phyloP scores from a whole-genome alignment of 2,113 vertebrate species.

The Callithrix jacchus region DNA sequence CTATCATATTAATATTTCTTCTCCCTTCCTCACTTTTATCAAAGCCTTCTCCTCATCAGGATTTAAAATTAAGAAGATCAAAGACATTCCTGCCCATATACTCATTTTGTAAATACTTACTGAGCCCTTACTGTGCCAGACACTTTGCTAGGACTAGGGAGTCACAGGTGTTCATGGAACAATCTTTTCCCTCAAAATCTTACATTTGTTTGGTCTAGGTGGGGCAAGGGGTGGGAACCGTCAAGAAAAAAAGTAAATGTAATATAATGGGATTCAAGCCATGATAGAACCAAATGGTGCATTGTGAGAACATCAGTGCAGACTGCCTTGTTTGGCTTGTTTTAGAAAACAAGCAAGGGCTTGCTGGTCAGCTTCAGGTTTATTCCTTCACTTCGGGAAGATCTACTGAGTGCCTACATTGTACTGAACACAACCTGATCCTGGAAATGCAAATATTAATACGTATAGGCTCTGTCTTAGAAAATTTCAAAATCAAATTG shows the following conservation, averaged over 20 bases:
- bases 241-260: not conserved
- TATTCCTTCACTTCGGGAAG: not conserved
- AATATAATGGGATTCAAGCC: fast-evolving
- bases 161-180: no score
- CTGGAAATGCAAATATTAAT: not conserved
- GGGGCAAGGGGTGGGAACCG: fast-evolving
- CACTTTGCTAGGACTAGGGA: not conserved
- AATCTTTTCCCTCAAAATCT: not conserved
- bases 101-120: not conserved
- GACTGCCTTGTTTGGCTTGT: no score
- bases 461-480: not conserved
- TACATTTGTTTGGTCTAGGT: not conserved
- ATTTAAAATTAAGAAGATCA: no score
- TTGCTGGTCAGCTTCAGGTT: not conserved
- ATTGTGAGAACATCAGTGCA: fast-evolving
- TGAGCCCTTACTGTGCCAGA: not conserved
- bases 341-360: not conserved
- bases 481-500: not conserved
- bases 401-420: no score
- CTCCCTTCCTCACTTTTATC: not conserved
- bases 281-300: fast-evolving
- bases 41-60: not conserved
- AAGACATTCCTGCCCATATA: not conserved
- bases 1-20: not conserved
- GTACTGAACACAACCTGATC: not conserved